Evolutionary conservation across 2,797 vertebrate species (phyloP).

Genomic region (Acropternis orthonyx): DNA sequence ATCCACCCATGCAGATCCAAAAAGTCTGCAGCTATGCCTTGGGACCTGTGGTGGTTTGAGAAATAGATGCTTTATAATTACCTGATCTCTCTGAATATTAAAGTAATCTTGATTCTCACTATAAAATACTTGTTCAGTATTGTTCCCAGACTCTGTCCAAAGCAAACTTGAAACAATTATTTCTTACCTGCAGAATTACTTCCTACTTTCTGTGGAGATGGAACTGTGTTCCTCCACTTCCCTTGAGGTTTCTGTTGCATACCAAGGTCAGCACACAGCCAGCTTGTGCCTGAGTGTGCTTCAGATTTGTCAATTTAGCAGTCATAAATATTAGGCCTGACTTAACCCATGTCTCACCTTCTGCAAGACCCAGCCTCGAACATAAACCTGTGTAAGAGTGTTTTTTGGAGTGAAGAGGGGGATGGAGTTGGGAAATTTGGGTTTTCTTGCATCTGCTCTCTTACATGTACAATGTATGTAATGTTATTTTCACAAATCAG

Average conservation of each 20-base stretch:
- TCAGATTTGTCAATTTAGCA: background rate
- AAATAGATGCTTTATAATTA: rapidly evolving
- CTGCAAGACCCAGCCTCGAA: no score
- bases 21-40: background rate
- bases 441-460: background rate
- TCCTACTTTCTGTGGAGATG: background rate
- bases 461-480: background rate
- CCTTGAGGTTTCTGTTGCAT: background rate
- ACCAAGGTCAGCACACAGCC: background rate
- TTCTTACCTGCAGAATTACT: background rate
- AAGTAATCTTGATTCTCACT: background rate
- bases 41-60: background rate
- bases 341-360: rapidly evolving
- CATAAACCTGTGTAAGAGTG: rapidly evolving
- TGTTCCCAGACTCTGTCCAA: background rate
- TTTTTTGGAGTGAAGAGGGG: background rate
- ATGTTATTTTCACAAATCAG: background rate
- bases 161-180: background rate
- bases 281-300: background rate
- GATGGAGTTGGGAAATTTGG: rapidly evolving
- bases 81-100: background rate
- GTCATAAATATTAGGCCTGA: rapidly evolving
- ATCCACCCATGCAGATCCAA: background rate
- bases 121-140: background rate
- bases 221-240: background rate